Conservation (phyloP, 2,888 invertebrate genomes). For the Seira musarum region DNA sequence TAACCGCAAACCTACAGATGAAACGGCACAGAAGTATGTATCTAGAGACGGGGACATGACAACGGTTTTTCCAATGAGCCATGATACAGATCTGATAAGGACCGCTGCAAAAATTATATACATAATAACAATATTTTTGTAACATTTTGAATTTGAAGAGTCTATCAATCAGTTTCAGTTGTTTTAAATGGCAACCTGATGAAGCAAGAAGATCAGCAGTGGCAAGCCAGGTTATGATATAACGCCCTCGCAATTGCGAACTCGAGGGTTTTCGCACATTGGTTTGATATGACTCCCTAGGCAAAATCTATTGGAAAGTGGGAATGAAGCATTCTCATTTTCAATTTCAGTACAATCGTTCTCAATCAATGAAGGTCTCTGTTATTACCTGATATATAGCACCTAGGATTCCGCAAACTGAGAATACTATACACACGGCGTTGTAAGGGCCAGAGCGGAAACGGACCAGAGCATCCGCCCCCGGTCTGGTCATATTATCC, state of each 20-base stretch:
- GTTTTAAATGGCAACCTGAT: too few species aligned
- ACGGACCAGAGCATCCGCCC: slow-evolving; percentile 80
- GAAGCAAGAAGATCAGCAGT: slow-evolving; percentile 85
- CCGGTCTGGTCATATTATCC: slow-evolving; percentile 78
- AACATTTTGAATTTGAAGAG: neutral
- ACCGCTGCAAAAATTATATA: slow-evolving; percentile 76
- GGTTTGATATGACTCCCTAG: slow-evolving; percentile 75
- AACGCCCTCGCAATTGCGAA: slow-evolving; percentile 79
- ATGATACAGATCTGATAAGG: slow-evolving; percentile 79
- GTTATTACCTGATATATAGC: slow-evolving; percentile 82
- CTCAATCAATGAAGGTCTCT: slow-evolving; percentile 3
- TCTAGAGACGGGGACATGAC: slow-evolving; percentile 79
- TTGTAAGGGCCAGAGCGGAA: slow-evolving; percentile 85
- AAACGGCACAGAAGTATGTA: slow-evolving; percentile 81
- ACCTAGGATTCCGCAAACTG: slow-evolving; percentile 82
- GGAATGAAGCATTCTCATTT: neutral
- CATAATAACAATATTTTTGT: neutral
- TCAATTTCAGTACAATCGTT: neutral
- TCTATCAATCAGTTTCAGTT: too few species aligned
- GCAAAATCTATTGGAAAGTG: slow-evolving; percentile 77
- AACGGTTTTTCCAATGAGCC: slow-evolving; percentile 80
- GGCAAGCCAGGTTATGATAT: slow-evolving; percentile 85
- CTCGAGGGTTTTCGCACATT: slow-evolving; percentile 76
- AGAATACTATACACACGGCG: slow-evolving; percentile 81
- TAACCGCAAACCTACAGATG: slow-evolving; percentile 77